phyloP scores from a whole-genome alignment of 2,797 vertebrate genomes.

The Silurus lanzhouensis region DNA sequence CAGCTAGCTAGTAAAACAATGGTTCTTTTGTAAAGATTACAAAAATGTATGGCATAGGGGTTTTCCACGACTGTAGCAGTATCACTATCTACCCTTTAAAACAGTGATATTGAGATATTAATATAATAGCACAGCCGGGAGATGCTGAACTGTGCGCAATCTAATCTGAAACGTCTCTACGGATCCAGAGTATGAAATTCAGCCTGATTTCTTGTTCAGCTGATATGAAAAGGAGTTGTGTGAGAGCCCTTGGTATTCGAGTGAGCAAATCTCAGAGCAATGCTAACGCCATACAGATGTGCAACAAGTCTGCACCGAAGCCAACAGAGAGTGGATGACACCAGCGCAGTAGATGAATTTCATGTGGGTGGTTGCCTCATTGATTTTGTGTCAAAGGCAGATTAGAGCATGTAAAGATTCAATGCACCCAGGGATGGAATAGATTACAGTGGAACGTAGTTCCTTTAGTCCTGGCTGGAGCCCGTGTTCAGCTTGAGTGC shows the following conservation, averaged over 20 bases:
- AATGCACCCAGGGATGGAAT: constrained; percentile 54
- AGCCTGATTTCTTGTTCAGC: constrained; percentile 19
- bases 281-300: constrained; percentile 66
- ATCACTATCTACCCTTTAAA: neutral
- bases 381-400: constrained; percentile 69
- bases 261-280: constrained; percentile 63
- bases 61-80: neutral
- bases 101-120: neutral
- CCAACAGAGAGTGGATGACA: constrained; percentile 44
- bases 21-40: neutral
- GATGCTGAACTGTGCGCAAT: neutral
- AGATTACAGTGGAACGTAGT: constrained; percentile 60
- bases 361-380: constrained; percentile 65
- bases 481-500: constrained; percentile 22
- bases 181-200: constrained; percentile 7
- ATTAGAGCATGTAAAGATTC: constrained; percentile 66
- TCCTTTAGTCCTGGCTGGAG: constrained; percentile 51
- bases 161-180: constrained; percentile 21
- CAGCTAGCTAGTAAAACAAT: neutral
- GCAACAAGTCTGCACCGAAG: constrained; percentile 55
- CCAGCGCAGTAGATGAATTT: constrained; percentile 56
- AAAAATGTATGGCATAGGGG: neutral
- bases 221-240: constrained; percentile 43
- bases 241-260: constrained; percentile 50
- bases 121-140: neutral